phyloP scores from a whole-genome alignment of 2,797 vertebrate species.

The Ptychobarbus kaznakovi region DNA sequence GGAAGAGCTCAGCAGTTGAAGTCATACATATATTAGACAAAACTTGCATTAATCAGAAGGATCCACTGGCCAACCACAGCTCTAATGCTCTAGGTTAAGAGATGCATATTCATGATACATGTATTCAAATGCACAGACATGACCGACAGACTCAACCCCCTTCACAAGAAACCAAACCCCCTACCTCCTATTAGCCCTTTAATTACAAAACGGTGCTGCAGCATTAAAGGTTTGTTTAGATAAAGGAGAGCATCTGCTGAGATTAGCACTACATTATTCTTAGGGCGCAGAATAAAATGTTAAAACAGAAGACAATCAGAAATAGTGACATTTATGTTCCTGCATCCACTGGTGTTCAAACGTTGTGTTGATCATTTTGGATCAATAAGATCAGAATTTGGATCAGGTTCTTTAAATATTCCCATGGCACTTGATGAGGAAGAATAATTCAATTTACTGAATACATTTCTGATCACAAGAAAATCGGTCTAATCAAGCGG shows the following conservation, averaged over 20 bases:
- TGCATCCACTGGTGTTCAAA: neutral
- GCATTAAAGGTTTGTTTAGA: constrained; percentile 59
- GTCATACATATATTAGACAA: constrained; percentile 42
- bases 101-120: constrained; percentile 68
- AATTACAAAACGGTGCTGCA: constrained; percentile 51
- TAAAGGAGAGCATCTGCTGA: constrained; percentile 41
- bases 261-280: constrained; percentile 23
- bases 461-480: neutral
- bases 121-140: constrained; percentile 65
- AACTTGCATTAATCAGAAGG: constrained; percentile 52
- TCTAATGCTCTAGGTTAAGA: constrained; percentile 61
- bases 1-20: neutral
- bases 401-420: neutral
- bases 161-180: constrained; percentile 49
- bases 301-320: constrained; percentile 18
- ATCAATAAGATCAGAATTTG: neutral
- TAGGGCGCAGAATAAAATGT: constrained; percentile 10
- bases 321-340: constrained; percentile 26
- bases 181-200: constrained; percentile 54
- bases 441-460: constrained; percentile 1
- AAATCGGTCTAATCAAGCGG: neutral
- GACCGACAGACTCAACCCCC: constrained; percentile 67
- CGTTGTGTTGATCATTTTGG: neutral
- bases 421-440: neutral
- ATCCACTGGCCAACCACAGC: constrained; percentile 58